Percentiles rank a stretch among this genome's conserved stretches.
Conservation (phyloP, 1,140 invertebrate genomes). For the Oppia nitens region DNA sequence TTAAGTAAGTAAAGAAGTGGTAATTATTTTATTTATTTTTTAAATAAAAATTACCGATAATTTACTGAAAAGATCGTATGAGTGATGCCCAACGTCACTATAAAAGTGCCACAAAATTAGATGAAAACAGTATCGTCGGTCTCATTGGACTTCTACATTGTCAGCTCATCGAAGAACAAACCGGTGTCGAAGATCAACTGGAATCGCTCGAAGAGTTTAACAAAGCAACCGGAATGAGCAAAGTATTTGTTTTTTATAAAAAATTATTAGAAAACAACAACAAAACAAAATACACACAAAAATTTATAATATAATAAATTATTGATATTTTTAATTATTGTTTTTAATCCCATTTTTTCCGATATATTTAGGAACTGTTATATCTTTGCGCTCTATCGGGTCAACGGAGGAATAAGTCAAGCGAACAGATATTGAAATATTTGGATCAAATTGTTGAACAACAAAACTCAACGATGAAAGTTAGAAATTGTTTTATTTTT, state of each 20-base stretch:
- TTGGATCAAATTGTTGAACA: conserved; percentile 51
- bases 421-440: conserved; percentile 31
- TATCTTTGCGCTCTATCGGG: conserved; percentile 29
- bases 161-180: conserved; percentile 47
- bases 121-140: conserved; percentile 60
- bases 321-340: conserved; percentile 2
- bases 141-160: conserved; percentile 53
- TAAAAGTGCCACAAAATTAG: conserved; percentile 56
- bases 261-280: too few relatives aligned
- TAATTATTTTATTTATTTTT: not conserved
- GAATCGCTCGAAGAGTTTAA: conserved; percentile 69
- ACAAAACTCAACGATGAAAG: conserved; percentile 37
- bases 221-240: conserved; percentile 34
- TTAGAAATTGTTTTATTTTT: conserved; percentile 26
- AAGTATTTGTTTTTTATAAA: conserved; percentile 29
- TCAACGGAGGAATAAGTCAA: conserved; percentile 24
- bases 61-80: conserved; percentile 22
- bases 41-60: not conserved
- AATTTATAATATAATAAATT: too few relatives aligned
- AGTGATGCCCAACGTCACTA: conserved; percentile 62
- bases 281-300: too few relatives aligned
- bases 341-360: conserved; percentile 25
- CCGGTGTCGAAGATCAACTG: conserved; percentile 42
- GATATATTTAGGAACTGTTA: conserved; percentile 27
- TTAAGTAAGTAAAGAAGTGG: conserved; percentile 38